phyloP scores from a whole-genome alignment of 2,888 invertebrate genomes.

The Meganola albula region DNA sequence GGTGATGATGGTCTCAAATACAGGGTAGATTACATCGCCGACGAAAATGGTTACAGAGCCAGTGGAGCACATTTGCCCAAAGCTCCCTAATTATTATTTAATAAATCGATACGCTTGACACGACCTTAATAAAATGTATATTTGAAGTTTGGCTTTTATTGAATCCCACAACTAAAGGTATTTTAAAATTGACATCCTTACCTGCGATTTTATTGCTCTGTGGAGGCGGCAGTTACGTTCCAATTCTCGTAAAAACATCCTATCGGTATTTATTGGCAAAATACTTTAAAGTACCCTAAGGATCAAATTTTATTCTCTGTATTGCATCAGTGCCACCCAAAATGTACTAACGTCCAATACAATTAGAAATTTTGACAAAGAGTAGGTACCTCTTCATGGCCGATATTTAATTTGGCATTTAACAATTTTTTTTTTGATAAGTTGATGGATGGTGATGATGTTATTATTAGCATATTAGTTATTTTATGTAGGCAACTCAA shows the following conservation, averaged over 20 bases:
- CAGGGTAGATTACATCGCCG: slow-evolving; percentile 78
- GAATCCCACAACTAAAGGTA: slow-evolving; percentile 5
- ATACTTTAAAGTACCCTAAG: no score
- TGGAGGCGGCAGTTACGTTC: slow-evolving; percentile 16
- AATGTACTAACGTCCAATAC: no score
- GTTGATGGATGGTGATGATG: no score
- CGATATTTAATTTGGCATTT: no score
- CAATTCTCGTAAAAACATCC: slow-evolving; percentile 10
- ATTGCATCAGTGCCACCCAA: no score
- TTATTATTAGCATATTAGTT: no score
- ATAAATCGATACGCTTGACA: slow-evolving; percentile 14
- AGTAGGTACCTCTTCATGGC: no score
- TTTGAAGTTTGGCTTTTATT: slow-evolving; percentile 19
- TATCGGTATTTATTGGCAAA: slow-evolving; percentile 12
- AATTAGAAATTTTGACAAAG: no score
- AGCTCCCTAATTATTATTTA: slow-evolving; percentile 21
- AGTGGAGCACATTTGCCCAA: slow-evolving; percentile 73
- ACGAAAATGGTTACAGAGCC: slow-evolving; percentile 78
- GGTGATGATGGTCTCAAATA: slow-evolving; percentile 79
- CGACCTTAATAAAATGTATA: slow-evolving; percentile 17
- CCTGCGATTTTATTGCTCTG: slow-evolving; percentile 25
- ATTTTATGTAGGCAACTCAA: no score
- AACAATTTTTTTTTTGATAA: no score
- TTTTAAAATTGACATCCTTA: slow-evolving; percentile 27
- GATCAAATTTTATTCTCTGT: no score